Base-by-base conservation (phyloP, 2,113 vertebrate species). In the Oncorhynchus mykiss region DNA sequence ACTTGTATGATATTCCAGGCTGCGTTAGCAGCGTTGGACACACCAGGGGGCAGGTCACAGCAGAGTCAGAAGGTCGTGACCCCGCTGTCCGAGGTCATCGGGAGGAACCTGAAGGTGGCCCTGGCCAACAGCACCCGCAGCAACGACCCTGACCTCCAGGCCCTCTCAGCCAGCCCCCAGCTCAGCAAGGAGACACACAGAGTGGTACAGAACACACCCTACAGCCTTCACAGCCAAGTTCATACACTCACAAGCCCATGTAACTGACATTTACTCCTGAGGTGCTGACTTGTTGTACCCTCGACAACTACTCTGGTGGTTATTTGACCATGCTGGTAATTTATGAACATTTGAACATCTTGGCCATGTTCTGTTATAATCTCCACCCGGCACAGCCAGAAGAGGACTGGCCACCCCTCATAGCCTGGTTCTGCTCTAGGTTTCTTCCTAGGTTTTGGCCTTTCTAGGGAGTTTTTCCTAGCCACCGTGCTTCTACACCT, bases 81-180 rank as follows among this genome's bases (percentile, higher is more conserved):
- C 0, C 98, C 98, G 0, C 94, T 99, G 34, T 97, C 97, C 0
- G 96, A 97, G 84, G 90, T 99, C 71, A 93, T 99, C 1, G 86
- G 92, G 80, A 95, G 93, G 86, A 99, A 98, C 87, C 73, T 98
- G 86, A 95, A 95, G 75, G 79, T 96, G 66, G 97, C 97, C 0
- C 82, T 98, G 85, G 95, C 95, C 74, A 99, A 97, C 75, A 99
- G 97, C 84, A 87, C 91, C 4, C 90, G 89, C 4, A 83, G 11
- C 70, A 81, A 88, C 0, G 3, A 79, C 31, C 82, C 79, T 4
- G 91, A 87, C 69, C 70, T 92, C 62, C 91, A 86, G 12, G 90
- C 90, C 48, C 81, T 93, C 62, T 91, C 92, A 80, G 95, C 95
- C 31, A 99, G 97, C 87, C 98, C 97, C 62, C 91, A 93, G 22